Evolutionary conservation across 2,797 vertebrate genomes (phyloP), one percentile per base, ranked within the genome.

Genomic region (Acrocephalus scirpaceus): DNA sequence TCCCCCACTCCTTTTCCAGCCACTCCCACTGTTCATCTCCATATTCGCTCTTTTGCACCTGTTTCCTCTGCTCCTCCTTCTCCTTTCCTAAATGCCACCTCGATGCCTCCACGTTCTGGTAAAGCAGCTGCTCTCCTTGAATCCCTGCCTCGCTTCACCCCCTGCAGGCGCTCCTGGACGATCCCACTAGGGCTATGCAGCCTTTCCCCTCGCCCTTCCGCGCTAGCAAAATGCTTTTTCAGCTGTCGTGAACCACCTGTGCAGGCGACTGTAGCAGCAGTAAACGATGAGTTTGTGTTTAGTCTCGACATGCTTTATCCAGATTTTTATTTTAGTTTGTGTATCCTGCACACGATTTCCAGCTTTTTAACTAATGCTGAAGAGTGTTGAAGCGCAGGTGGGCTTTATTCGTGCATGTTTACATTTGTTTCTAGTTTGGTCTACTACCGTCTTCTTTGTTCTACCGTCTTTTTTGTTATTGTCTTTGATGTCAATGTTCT

Each of bases 11-110:
- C 42, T 11, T 51, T 50, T 6, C 36, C 53, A 67, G 86, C 73
- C 89, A 32, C 93, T 88, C 93, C 95, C 62, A 71, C 30, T 11
- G 11, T 5, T 69, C 9, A 57, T 75, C 62, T 84, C 84, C 74
- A 5, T 75, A 66, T 75, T 65, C 38, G 17, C 27, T 27, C 5
- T 44, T 23, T 10, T 70, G 67, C 78, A 95, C 87, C 85, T 96
- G 92, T 40, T 76, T 82, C 19, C n/a, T 53, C 10, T 32, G 42
- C 74, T 40, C 57, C 47, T 72, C 42, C n/a, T 61, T 7, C 50
- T 67, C 13, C 15, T 66, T 66, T 9, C 20, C 10, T 36, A 56
- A 82, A 88, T 82, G 79, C 66, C 54, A 23, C 61, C 45, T 64
- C 40, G 94, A 13, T 34, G 23, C 21, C 22, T 82, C 7, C 53